Evolutionary conservation across 2,113 vertebrate genomes (phyloP).

Genomic region (Paralichthys olivaceus): DNA sequence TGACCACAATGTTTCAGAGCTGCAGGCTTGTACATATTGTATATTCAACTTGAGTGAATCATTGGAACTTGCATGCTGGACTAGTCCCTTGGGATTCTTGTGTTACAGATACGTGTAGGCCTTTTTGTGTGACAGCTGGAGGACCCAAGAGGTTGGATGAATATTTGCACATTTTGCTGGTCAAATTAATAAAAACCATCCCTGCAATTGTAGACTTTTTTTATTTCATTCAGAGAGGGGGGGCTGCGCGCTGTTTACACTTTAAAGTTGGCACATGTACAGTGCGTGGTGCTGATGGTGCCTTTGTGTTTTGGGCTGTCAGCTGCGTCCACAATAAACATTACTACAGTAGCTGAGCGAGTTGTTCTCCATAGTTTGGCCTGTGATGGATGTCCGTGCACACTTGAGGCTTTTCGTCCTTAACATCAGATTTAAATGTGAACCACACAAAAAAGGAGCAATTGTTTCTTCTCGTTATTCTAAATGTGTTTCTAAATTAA

Average conservation of each 20-base stretch:
- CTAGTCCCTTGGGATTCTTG: slow-evolving; percentile 57
- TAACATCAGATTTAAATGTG: slow-evolving; percentile 19
- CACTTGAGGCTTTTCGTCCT: slow-evolving; percentile 11
- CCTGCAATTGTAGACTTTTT: slow-evolving; percentile 63
- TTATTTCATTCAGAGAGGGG: slow-evolving; percentile 16
- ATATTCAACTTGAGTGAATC: slow-evolving; percentile 60
- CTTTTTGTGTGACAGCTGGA: slow-evolving; percentile 55
- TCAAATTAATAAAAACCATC: slow-evolving; percentile 77
- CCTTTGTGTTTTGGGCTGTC: slow-evolving; percentile 17
- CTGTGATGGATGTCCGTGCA: slow-evolving; percentile 13
- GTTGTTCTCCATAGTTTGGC: slow-evolving; percentile 28
- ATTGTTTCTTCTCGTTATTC: not conserved
- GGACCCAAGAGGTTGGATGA: slow-evolving; percentile 55
- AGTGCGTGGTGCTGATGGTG: slow-evolving; percentile 10
- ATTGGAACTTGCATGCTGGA: slow-evolving; percentile 79
- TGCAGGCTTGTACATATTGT: slow-evolving; percentile 77
- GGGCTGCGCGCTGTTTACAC: slow-evolving; percentile 25
- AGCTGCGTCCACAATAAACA: slow-evolving; percentile 40
- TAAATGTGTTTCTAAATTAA: not conserved
- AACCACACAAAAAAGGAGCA: not conserved
- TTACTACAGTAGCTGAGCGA: slow-evolving; percentile 6
- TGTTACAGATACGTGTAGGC: slow-evolving; percentile 58
- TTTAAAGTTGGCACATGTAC: slow-evolving; percentile 16
- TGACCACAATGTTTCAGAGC: slow-evolving; percentile 69
- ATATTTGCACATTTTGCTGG: slow-evolving; percentile 80